Evolutionary conservation across 2,888 invertebrate species (phyloP).

Genomic region (Azorinus chamasolen): DNA sequence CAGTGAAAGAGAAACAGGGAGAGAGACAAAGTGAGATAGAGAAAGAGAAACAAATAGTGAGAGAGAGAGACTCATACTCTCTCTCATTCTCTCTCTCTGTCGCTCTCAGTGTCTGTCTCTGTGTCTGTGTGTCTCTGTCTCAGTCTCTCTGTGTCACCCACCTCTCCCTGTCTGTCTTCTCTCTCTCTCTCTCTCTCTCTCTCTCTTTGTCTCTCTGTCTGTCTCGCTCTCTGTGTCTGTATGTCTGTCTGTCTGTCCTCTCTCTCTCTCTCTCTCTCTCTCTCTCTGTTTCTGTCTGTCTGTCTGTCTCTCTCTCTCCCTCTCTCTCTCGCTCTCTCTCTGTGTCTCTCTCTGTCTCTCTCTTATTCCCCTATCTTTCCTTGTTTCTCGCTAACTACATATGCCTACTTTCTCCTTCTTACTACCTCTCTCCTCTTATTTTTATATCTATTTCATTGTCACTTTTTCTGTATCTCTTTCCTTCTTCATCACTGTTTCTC

Average conservation of each 20-base stretch:
- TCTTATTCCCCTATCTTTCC: too few relatives aligned
- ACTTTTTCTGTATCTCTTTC: background rate
- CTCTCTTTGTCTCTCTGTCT: too few relatives aligned
- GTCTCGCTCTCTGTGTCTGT: too few relatives aligned
- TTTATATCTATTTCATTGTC: background rate
- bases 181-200: background rate
- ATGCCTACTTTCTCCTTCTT: background rate
- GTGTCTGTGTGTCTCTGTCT: conserved; percentile 1
- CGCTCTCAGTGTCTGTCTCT: conserved; percentile 1
- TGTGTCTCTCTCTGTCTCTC: background rate
- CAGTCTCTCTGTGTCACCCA: background rate
- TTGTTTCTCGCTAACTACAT: background rate
- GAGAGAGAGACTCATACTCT: conserved; percentile 1
- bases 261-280: too few relatives aligned
- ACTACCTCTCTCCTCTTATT: background rate
- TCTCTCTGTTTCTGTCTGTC: too few relatives aligned
- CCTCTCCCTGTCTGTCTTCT: background rate
- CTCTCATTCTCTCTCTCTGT: background rate
- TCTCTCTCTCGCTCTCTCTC: too few relatives aligned
- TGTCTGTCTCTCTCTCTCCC: too few relatives aligned
- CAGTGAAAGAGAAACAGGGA: too few relatives aligned
- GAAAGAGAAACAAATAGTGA: background rate
- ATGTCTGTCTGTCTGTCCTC: too few relatives aligned
- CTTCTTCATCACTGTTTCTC: background rate
- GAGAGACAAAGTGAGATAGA: conserved; percentile 9